Conservation (phyloP, 2,113 vertebrate genomes). For the Malurus cyaneus region DNA sequence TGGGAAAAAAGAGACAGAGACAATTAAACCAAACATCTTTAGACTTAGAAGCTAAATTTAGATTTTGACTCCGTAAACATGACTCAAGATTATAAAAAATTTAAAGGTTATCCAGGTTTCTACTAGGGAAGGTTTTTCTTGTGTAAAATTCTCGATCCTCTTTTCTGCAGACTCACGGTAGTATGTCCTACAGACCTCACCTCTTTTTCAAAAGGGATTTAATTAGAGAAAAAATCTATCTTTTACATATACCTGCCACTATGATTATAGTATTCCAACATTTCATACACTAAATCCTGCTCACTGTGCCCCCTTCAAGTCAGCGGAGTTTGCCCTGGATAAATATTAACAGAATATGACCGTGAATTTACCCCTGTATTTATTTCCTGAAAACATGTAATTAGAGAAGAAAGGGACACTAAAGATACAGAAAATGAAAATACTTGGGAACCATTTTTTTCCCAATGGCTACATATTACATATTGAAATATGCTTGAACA, state of each 20-base stretch:
- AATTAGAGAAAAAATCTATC: background rate
- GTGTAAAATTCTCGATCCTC: background rate
- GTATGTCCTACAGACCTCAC: background rate
- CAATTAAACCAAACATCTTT: background rate
- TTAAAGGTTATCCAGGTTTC: background rate
- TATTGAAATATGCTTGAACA: constrained; percentile 22
- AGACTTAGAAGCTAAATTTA: background rate
- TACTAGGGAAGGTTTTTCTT: background rate
- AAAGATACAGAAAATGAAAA: background rate
- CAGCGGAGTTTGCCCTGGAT: background rate
- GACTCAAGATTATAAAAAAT: background rate
- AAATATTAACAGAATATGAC: background rate
- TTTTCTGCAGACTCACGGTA: background rate
- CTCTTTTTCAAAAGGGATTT: background rate
- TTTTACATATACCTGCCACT: background rate
- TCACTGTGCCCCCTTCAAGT: background rate
- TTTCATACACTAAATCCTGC: background rate
- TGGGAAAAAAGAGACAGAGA: background rate
- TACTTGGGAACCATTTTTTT: background rate
- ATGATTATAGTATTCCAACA: background rate
- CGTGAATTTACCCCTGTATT: background rate
- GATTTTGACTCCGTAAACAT: background rate
- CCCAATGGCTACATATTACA: background rate
- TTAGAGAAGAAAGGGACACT: background rate
- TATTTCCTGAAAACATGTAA: background rate